phyloP scores from a whole-genome alignment of 1,140 invertebrate species.

The Ips nitidus region DNA sequence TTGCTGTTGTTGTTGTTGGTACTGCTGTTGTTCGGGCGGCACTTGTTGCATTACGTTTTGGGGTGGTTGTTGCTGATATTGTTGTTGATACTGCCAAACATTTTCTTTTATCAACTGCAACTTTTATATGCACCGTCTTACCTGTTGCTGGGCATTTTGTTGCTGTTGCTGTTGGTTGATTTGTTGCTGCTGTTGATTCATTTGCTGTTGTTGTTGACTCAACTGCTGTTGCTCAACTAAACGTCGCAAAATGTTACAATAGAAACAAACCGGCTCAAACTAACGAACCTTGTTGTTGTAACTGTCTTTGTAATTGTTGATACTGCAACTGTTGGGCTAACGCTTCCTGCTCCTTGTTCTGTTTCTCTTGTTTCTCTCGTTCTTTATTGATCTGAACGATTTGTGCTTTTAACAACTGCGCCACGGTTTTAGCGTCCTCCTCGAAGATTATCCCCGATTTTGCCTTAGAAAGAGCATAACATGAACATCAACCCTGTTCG shows the following conservation, averaged over 20 bases:
- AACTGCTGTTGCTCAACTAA: constrained; percentile 27
- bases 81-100: constrained; percentile 10
- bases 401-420: constrained; percentile 84
- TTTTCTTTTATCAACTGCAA: neutral
- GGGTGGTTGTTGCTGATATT: constrained; percentile 51
- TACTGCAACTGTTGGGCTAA: constrained; percentile 62
- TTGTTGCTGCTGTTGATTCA: constrained; percentile 55
- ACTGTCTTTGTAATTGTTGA: constrained; percentile 54
- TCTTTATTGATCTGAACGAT: constrained; percentile 67
- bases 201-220: constrained; percentile 48
- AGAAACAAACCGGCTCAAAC: neutral
- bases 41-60: constrained; percentile 40
- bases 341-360: constrained; percentile 53
- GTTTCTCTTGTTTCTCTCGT: constrained; percentile 57
- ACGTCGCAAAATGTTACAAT: constrained; percentile 5
- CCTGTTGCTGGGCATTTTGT: constrained; percentile 53
- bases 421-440: constrained; percentile 86
- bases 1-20: constrained; percentile 45
- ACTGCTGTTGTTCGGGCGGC: constrained; percentile 35
- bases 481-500: neutral
- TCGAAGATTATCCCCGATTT: constrained; percentile 87
- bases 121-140: neutral
- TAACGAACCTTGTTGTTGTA: constrained; percentile 41
- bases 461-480: constrained; percentile 55
- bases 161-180: constrained; percentile 47